Evolutionary conservation across 1,140 invertebrate species (phyloP).

Genomic region (Bombus impatiens): DNA sequence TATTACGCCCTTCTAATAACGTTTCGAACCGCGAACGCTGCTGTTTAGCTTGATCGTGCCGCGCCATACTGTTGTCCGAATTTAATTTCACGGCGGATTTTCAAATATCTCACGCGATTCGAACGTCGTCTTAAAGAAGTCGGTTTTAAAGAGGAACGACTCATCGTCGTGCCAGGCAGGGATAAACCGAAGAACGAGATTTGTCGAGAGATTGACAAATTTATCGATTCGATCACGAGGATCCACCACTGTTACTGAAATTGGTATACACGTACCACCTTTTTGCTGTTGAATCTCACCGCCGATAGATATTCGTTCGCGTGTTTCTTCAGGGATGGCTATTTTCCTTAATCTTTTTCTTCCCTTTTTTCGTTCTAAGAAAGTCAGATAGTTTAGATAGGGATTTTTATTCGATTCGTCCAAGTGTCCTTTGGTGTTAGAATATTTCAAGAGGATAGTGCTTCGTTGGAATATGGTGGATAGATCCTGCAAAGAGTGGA

Average conservation of each 20-base stretch:
- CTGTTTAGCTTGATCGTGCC: constrained; percentile 80
- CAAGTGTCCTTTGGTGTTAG: neutral
- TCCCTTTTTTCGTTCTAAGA: neutral
- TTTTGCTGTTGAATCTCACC: neutral
- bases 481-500: constrained; percentile 7
- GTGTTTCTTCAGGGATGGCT: neutral
- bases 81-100: neutral
- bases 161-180: neutral
- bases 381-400: neutral
- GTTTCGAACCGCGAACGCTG: constrained; percentile 79
- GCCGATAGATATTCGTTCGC: neutral
- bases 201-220: neutral
- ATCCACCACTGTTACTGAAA: constrained; percentile 3
- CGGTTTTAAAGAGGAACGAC: neutral
- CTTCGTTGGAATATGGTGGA: neutral
- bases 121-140: neutral
- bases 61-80: constrained; percentile 76
- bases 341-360: neutral
- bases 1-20: constrained; percentile 72
- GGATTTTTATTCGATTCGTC: neutral
- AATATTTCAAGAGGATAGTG: neutral
- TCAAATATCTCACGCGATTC: neutral
- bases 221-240: constrained; percentile 30
- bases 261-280: constrained; percentile 25
- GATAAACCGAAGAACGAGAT: constrained; percentile 27